These are phyloP conservation scores for Chirona hameri DNA, from an alignment of 2,888 invertebrate species.

Conservation along the genomic window DNA sequence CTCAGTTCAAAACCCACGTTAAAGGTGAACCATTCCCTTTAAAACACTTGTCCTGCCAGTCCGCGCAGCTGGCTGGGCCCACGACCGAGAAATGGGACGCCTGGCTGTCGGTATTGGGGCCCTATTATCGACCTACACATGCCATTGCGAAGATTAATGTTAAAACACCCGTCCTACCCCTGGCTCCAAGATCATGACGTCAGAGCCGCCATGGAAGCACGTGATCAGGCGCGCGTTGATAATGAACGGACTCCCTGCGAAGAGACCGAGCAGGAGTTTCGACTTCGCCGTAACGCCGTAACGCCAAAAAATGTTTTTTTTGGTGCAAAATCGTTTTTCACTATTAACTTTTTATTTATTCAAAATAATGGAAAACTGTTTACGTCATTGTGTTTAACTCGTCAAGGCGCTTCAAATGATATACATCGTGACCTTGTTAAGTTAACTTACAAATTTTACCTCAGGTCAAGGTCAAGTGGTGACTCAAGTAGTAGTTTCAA, in stretches of 20 bases:
- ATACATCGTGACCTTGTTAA: no score
- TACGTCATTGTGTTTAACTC: no score
- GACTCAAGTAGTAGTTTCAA: no score
- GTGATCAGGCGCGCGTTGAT: background rate
- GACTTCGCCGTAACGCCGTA: background rate
- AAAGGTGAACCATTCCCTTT: no score
- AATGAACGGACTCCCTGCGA: background rate
- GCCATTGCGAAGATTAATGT: background rate
- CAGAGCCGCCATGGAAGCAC: background rate
- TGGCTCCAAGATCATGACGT: background rate
- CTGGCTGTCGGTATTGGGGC: background rate
- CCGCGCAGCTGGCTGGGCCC: background rate
- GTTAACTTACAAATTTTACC: no score
- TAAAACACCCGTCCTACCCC: background rate
- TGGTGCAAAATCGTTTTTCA: background rate
- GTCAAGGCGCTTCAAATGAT: no score
- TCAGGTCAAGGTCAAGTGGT: no score
- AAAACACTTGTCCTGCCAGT: no score
- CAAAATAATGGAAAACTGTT: no score
- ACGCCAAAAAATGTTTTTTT: background rate
- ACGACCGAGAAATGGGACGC: background rate
- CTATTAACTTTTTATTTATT: background rate
- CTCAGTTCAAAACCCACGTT: no score
- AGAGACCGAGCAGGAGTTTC: no score
- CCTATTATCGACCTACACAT: background rate